Evolutionary conservation across 2,113 vertebrate species (phyloP), one percentile per base, ranked within the genome.

Genomic region (Toxostoma redivivum): DNA sequence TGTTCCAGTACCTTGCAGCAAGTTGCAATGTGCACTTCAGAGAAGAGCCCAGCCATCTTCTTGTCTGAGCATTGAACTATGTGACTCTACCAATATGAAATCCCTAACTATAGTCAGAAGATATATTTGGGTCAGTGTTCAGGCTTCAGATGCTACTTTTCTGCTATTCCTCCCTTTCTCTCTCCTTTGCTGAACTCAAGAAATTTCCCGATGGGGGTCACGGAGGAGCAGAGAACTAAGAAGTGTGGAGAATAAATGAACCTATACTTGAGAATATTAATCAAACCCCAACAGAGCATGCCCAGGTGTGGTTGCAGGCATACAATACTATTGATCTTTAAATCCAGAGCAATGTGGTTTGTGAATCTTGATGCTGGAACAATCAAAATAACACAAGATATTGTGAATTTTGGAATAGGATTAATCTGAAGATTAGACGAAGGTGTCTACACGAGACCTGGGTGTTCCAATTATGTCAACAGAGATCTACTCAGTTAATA

Each of bases 381-480:
- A 67, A 88, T 45, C n/a, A 61, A 71, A 90, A 69, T 35, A 87
- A 77, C 31, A 3, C 28, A 61, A 78, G 45, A 48, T 30, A 81
- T 7, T 70, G 38, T 42, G 45, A 92, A 70, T 38, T 83, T 31
- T 37, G 20, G 53, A 44, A 38, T 54, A 86, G 67, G 47, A 90
- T 54, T 83, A 56, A 83, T 56, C 35, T 88, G 64, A 80, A 61
- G 50, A 89, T 87, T 87, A 87, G 73, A 57, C 9, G 11, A 77
- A 92, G 85, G 76, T 88, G 86, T 93, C 76, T 77, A 10, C 66
- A 23, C 27, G n/a, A 90, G 82, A 90, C 74, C 60, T 62, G 64
- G 28, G 54, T 81, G 80, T 47, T 88, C 76, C 64, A 79, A 74
- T 94, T 93, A 80, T 42, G 82, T 86, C 88, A 90, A 62, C 47